phyloP scores from a whole-genome alignment of 2,888 invertebrate species.

The Sesamia inferens region DNA sequence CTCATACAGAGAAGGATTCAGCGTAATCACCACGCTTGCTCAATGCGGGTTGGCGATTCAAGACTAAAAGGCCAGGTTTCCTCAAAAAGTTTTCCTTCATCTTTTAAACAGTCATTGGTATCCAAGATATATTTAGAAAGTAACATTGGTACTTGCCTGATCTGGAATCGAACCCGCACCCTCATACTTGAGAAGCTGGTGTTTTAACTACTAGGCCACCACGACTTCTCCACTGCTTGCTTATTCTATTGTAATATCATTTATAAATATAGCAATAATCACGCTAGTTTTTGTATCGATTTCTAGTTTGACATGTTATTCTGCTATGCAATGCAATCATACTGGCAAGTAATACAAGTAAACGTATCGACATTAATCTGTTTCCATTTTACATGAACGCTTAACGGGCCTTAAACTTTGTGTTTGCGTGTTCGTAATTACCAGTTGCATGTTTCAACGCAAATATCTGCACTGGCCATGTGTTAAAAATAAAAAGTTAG shows the following conservation, averaged over 20 bases:
- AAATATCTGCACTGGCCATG: constrained; percentile 37
- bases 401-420: constrained; percentile 28
- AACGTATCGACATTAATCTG: constrained; percentile 38
- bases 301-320: constrained; percentile 6
- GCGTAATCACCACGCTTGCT: no score
- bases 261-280: constrained; percentile 5
- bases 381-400: constrained; percentile 34
- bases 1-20: no score
- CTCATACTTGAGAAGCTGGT: no score
- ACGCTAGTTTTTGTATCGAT: constrained; percentile 4
- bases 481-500: constrained; percentile 42
- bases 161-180: no score
- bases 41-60: no score
- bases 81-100: no score
- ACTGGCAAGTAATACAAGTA: constrained; percentile 7
- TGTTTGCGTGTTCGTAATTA: constrained; percentile 48
- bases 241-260: constrained; percentile 13
- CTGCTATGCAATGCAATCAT: constrained; percentile 6
- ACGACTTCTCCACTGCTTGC: no score
- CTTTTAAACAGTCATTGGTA: no score
- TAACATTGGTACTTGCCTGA: no score
- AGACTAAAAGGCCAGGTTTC: no score
- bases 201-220: no score
- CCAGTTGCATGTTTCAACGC: constrained; percentile 42
- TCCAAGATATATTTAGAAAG: no score